Evolutionary conservation across 2,113 vertebrate species (phyloP).

Genomic region (Clupea harengus): DNA sequence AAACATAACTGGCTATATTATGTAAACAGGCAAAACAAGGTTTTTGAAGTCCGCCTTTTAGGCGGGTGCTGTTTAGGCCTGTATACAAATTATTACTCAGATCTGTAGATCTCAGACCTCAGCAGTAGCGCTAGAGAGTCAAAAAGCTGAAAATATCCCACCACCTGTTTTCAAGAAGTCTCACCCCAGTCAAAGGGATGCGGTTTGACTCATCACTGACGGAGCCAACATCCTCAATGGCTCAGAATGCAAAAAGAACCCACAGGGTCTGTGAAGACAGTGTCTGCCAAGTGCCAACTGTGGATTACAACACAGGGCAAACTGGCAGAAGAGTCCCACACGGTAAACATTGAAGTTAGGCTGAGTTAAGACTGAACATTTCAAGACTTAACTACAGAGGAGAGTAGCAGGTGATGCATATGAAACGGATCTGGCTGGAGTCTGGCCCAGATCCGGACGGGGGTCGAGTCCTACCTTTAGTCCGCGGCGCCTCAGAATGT

Average conservation of each 20-base stretch:
- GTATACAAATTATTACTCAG: too few species aligned
- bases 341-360: too few species aligned
- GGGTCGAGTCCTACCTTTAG: not conserved
- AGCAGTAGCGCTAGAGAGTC: too few species aligned
- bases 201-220: too few species aligned
- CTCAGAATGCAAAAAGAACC: not conserved
- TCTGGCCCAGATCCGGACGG: not conserved
- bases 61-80: too few species aligned
- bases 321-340: not conserved
- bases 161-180: not conserved
- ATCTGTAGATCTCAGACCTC: too few species aligned
- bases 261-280: not conserved
- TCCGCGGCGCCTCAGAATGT: not conserved
- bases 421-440: not conserved
- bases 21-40: too few species aligned
- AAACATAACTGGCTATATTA: too few species aligned
- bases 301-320: not conserved
- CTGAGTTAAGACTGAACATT: too few species aligned
- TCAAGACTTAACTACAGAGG: not conserved
- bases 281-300: too few species aligned
- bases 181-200: not conserved
- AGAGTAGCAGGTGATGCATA: not conserved
- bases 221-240: not conserved
- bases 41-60: too few species aligned
- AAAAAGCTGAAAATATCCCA: not conserved